Evolutionary conservation across 2,113 vertebrate species (phyloP).

Genomic region (Sciurus niger): DNA sequence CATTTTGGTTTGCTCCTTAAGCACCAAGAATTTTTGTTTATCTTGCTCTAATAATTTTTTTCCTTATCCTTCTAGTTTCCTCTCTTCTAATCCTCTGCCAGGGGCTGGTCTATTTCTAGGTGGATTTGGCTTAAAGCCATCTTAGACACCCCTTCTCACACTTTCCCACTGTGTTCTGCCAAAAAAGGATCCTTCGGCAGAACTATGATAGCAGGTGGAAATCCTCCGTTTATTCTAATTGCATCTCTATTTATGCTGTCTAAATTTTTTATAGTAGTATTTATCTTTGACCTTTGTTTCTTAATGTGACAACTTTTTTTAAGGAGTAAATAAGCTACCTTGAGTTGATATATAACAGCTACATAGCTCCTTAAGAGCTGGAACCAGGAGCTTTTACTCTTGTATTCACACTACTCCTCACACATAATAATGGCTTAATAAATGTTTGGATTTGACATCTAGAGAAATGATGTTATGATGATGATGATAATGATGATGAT

Average conservation of each 20-base stretch:
- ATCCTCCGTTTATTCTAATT: constrained; percentile 65
- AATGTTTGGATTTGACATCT: constrained; percentile 4
- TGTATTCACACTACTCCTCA: background rate
- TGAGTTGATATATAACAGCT: background rate
- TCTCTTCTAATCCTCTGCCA: constrained; percentile 66
- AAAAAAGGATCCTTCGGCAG: constrained; percentile 57
- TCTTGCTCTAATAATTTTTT: constrained; percentile 56
- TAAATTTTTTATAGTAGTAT: background rate
- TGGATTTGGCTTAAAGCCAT: constrained; percentile 74
- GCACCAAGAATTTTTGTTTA: constrained; percentile 64
- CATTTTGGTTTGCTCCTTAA: constrained; percentile 62
- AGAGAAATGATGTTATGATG: background rate
- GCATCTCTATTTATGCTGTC: constrained; percentile 49
- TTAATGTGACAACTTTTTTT: constrained; percentile 42
- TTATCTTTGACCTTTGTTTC: constrained; percentile 75
- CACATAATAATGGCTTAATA: background rate
- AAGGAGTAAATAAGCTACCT: background rate
- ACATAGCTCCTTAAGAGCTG: background rate
- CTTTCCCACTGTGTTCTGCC: constrained; percentile 41
- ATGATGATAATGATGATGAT: background rate
- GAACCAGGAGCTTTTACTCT: background rate
- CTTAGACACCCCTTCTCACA: constrained; percentile 47
- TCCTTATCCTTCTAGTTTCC: constrained; percentile 41
- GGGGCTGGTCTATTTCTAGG: constrained; percentile 64
- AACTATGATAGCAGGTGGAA: constrained; percentile 67